Evolutionary conservation across 2,113 vertebrate species (phyloP).

Genomic region (Triplophysa rosa): DNA sequence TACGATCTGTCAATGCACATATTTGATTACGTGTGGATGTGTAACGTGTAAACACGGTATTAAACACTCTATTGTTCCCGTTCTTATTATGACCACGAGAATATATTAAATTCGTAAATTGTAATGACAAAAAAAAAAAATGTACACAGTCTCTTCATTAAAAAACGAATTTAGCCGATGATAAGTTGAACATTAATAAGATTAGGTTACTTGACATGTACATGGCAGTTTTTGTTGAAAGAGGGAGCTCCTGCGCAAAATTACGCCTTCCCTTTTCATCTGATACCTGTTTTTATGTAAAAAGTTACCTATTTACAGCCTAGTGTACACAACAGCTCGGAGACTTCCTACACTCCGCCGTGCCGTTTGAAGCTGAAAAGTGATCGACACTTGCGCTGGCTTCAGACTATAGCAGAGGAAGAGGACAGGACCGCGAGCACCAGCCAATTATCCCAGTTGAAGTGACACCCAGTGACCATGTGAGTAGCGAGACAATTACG

Average conservation of each 20-base stretch:
- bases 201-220: not conserved
- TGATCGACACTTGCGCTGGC: conserved; percentile 67
- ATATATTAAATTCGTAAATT: too few relatives aligned
- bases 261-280: conserved; percentile 75
- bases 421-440: conserved; percentile 61
- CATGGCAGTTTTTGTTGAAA: conserved; percentile 59
- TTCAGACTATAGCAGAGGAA: conserved; percentile 49
- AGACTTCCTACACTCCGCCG: conserved; percentile 65
- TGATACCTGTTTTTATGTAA: conserved; percentile 74
- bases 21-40: too few relatives aligned
- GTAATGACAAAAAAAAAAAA: too few relatives aligned
- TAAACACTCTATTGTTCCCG: too few relatives aligned
- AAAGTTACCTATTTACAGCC: conserved; percentile 83
- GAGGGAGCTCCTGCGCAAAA: conserved; percentile 70
- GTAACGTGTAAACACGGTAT: too few relatives aligned
- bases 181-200: not conserved
- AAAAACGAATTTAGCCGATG: conserved; percentile 19
- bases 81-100: too few relatives aligned
- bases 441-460: conserved; percentile 63
- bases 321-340: conserved; percentile 69
- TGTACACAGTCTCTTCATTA: not conserved
- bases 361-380: conserved; percentile 66
- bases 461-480: conserved; percentile 67
- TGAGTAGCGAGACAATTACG: conserved; percentile 73
- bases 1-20: too few relatives aligned